Evolutionary conservation across 2,113 vertebrate genomes (phyloP).

Genomic region (Thomomys bottae): DNA sequence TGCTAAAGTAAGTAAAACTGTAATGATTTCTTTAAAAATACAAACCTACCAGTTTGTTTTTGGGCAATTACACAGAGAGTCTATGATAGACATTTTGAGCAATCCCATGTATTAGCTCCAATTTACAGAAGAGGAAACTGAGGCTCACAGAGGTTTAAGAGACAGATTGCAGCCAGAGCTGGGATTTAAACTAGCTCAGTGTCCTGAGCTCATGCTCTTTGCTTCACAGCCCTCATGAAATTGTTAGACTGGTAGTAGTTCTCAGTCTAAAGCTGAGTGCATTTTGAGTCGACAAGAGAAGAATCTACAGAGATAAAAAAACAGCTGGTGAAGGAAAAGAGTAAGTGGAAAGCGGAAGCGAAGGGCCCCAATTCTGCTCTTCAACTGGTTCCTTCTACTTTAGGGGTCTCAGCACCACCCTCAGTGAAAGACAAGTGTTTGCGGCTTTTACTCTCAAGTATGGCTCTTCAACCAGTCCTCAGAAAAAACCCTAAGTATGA

Average conservation of each 20-base stretch:
- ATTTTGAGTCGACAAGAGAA: background rate
- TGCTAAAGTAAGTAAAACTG: background rate
- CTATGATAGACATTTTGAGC: background rate
- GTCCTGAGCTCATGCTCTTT: background rate
- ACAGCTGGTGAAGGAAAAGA: background rate
- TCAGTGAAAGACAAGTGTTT: background rate
- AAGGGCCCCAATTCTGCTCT: background rate
- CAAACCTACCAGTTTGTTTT: background rate
- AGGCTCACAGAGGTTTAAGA: background rate
- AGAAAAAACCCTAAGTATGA: background rate
- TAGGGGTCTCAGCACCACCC: background rate
- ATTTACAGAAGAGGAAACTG: slow-evolving; percentile 19
- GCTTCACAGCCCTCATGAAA: background rate
- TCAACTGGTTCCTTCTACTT: accelerated
- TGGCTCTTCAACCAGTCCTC: background rate
- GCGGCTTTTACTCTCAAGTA: background rate
- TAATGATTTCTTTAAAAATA: background rate
- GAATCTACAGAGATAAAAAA: background rate
- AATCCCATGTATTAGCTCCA: background rate
- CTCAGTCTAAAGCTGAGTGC: background rate
- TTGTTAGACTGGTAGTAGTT: background rate
- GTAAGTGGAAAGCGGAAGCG: background rate
- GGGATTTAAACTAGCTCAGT: background rate
- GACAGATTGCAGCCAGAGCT: background rate
- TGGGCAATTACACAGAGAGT: accelerated